These are phyloP conservation scores for Hylyphantes graminicola DNA, from an alignment of 1,140 invertebrate genomes.

Conservation along the genomic window DNA sequence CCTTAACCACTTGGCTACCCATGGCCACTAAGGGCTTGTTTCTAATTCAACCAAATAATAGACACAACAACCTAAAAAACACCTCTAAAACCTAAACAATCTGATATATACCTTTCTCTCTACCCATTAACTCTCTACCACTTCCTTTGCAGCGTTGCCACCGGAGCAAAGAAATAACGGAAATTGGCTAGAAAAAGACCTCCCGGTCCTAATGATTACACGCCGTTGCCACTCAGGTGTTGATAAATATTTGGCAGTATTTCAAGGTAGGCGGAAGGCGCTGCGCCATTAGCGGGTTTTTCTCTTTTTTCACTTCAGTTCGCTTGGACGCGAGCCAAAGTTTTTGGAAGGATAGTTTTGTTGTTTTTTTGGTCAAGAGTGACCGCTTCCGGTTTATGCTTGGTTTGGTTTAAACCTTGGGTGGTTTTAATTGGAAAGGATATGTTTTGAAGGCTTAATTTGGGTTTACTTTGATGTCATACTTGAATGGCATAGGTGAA, in stretches of 20 bases:
- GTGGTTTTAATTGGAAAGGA: no score
- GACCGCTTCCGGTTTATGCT: not conserved
- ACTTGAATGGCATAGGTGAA: no score
- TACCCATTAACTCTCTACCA: constrained; percentile 20
- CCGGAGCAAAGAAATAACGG: constrained; percentile 13
- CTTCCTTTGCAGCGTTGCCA: constrained; percentile 12
- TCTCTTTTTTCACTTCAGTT: not conserved
- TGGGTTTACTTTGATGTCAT: not conserved
- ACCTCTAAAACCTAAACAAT: no score
- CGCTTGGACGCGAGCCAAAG: not conserved
- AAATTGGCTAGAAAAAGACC: constrained; percentile 16
- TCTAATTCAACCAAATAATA: no score
- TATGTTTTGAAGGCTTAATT: not conserved
- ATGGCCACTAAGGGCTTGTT: no score
- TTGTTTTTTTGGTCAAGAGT: not conserved
- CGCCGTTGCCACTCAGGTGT: constrained; percentile 44
- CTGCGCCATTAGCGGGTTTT: constrained; percentile 35
- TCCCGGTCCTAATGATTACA: constrained; percentile 29
- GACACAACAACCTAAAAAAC: no score
- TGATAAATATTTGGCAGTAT: constrained; percentile 58
- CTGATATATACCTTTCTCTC: no score
- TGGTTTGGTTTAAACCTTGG: not conserved
- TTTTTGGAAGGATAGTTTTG: no score
- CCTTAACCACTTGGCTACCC: no score
- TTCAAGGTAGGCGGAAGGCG: constrained; percentile 51